Evolutionary conservation across 2,113 vertebrate species (phyloP).

Genomic region (Scortum barcoo): DNA sequence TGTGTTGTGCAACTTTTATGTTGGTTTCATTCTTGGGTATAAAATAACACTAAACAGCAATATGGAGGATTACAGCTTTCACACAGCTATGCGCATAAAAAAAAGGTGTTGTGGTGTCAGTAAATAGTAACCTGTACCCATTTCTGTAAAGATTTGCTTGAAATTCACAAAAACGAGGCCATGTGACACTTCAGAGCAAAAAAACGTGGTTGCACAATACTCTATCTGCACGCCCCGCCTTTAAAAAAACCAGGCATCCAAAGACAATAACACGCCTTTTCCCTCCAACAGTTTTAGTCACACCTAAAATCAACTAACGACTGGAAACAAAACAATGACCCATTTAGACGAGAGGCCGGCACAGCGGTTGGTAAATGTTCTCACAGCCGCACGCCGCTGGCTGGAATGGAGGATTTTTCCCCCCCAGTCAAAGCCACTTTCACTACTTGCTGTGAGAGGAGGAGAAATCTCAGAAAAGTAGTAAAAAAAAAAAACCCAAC

Average conservation of each 20-base stretch:
- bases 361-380: slow-evolving; percentile 60
- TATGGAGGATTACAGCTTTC: slow-evolving; percentile 50
- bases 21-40: slow-evolving; percentile 31
- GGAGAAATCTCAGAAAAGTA: slow-evolving; percentile 1
- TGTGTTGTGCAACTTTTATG: slow-evolving; percentile 40
- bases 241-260: slow-evolving; percentile 17
- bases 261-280: slow-evolving; percentile 42
- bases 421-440: slow-evolving; percentile 36
- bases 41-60: slow-evolving; percentile 45
- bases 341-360: slow-evolving; percentile 60
- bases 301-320: slow-evolving; percentile 64
- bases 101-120: slow-evolving; percentile 3
- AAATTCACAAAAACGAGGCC: slow-evolving; percentile 38
- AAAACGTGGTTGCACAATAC: slow-evolving; percentile 25
- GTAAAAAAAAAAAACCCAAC: no score
- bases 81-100: slow-evolving; percentile 33
- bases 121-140: slow-evolving; percentile 6
- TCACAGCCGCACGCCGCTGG: slow-evolving; percentile 40
- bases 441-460: not conserved
- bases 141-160: slow-evolving; percentile 2
- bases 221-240: slow-evolving; percentile 24
- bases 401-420: slow-evolving; percentile 34
- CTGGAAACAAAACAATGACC: slow-evolving; percentile 73
- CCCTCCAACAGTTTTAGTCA: slow-evolving; percentile 55
- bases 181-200: slow-evolving; percentile 26